A percentile compares a stretch with the other conserved stretches of the same genome.
These are phyloP conservation scores for Octodon degus DNA, from an alignment of 2,113 vertebrate species.

Conservation along the genomic window DNA sequence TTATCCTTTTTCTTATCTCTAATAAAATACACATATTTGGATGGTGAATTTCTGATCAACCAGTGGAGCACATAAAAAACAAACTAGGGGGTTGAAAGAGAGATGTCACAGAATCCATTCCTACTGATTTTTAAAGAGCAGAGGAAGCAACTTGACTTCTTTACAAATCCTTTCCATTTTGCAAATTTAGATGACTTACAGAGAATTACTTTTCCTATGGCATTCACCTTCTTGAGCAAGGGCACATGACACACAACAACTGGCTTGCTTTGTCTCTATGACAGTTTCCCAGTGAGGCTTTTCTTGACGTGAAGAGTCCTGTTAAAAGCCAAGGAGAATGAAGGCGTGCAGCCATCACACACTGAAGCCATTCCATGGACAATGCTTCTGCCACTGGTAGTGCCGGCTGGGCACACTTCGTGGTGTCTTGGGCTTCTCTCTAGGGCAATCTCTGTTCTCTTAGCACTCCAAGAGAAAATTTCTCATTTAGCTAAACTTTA, in stretches of 20 bases:
- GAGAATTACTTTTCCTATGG: neutral
- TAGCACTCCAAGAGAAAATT: slow-evolving; percentile 28
- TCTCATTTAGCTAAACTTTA: slow-evolving; percentile 3
- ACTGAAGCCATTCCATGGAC: neutral
- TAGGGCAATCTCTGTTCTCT: neutral
- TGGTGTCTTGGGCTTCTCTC: neutral
- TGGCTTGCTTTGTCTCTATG: slow-evolving; percentile 45
- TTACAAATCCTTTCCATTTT: slow-evolving; percentile 34
- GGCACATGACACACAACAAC: neutral
- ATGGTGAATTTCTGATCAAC: neutral
- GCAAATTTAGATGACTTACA: slow-evolving; percentile 25
- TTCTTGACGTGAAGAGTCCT: slow-evolving; percentile 31
- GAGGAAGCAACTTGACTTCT: neutral
- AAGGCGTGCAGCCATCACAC: neutral
- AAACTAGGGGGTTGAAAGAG: neutral
- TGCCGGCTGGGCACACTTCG: neutral
- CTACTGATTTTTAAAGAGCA: neutral
- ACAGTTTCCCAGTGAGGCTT: slow-evolving; percentile 1
- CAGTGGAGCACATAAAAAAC: neutral
- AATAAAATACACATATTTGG: neutral
- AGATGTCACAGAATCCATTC: neutral
- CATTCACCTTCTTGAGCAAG: slow-evolving; percentile 54
- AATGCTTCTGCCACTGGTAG: neutral
- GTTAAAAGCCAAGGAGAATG: slow-evolving; percentile 19
- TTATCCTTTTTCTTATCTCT: neutral